phyloP scores from a whole-genome alignment of 2,797 vertebrate genomes.

The Hapalemur alaotrensis region DNA sequence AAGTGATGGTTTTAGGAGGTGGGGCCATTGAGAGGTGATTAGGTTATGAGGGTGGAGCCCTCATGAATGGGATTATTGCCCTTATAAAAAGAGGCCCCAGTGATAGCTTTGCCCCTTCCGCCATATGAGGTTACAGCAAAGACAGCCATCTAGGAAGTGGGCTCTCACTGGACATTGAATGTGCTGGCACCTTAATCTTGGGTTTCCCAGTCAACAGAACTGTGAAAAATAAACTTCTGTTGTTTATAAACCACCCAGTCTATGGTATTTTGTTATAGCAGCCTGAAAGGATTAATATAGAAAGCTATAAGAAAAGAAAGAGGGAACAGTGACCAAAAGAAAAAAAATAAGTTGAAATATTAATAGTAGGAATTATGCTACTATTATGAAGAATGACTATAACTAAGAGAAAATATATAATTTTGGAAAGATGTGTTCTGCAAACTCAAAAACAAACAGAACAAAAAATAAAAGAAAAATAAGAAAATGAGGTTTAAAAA shows the following conservation, averaged over 20 bases:
- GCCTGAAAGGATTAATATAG: background rate
- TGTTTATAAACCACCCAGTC: background rate
- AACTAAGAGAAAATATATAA: background rate
- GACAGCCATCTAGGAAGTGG: background rate
- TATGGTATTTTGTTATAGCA: background rate
- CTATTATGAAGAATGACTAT: background rate
- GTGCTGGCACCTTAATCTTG: background rate
- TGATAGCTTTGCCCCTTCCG: background rate
- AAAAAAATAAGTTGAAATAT: background rate
- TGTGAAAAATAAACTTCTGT: background rate
- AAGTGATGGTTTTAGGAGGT: background rate
- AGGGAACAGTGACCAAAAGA: background rate
- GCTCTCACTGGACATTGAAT: background rate
- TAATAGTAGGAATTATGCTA: background rate
- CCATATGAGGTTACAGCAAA: background rate
- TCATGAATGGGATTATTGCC: background rate
- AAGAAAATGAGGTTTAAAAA: background rate
- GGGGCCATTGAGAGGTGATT: background rate
- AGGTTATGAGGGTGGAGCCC: background rate
- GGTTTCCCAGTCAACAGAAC: background rate
- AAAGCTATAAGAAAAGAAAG: background rate
- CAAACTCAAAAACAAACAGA: conserved; percentile 27
- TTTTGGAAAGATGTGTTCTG: background rate
- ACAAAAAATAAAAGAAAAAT: background rate
- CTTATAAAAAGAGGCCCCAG: background rate